Evolutionary conservation across 2,888 invertebrate species (phyloP), one percentile per base, ranked within the genome.

Genomic region (Scotopteryx bipunctaria): DNA sequence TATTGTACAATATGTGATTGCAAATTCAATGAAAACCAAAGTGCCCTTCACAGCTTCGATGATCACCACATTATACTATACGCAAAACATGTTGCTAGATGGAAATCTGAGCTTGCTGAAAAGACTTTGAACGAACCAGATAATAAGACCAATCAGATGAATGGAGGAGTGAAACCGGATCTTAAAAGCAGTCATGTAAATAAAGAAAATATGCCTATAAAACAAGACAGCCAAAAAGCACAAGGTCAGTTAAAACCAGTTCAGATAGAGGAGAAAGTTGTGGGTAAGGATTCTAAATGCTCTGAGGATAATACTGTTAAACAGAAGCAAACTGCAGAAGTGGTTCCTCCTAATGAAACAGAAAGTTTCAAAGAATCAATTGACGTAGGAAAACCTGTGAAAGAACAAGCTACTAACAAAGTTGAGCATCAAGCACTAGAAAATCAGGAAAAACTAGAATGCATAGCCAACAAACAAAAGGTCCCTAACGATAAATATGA

Each of bases 1-100:
- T 40, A 25, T 25, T 54, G 54, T 14, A n/a, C 36, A 2, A 13
- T 54, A 5, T 54, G 54, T 17, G 44, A 49, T 16, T 0, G 11
- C 13, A 2, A 4, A 14, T 6, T 54, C 2, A 1, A 19, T 2
- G 15, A 6, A 9, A 1, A 1, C 6, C 8, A 17, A 1, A 13
- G 11, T 9, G 5, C 1, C 0, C 0, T 3, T 1, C 54, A 54
- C 9, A 6, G 4, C 8, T 1, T 1, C 0, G 17, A 45, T 5
- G 15, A 15, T 17, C 54, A 54, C n/a, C 54, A 54, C 21, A 14
- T 2, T 6, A 19, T 25, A 11, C 11, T 54, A 2, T 36, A 41
- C 31, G 27, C 29, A 1, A 40, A 44, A 6, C 40, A 48, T n/a
- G 5, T 36, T 0, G 25, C 23, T 6, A 21, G 25, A n/a, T 40